These are phyloP conservation scores for Drosophila mercatorum DNA, from an alignment of 2,888 invertebrate genomes.

Conservation along the genomic window DNA sequence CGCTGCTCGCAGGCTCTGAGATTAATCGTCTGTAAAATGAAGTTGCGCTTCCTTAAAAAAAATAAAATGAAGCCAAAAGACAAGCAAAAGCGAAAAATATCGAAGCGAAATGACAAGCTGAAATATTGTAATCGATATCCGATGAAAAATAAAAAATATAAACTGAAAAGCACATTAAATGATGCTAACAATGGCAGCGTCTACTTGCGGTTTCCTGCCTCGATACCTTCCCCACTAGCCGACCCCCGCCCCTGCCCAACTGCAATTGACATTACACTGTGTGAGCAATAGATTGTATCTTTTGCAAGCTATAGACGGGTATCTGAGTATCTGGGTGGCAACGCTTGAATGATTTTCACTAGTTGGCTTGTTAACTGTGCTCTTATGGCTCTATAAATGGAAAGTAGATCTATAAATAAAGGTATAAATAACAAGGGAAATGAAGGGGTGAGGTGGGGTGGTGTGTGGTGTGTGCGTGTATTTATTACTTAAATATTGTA, in stretches of 20 bases:
- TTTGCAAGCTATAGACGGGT: slow-evolving; percentile 42
- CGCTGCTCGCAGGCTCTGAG: slow-evolving; percentile 37
- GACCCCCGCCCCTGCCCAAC: not conserved
- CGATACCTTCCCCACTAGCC: not conserved
- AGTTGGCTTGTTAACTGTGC: slow-evolving; percentile 45
- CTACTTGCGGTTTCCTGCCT: slow-evolving; percentile 49
- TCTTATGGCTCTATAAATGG: slow-evolving; percentile 44
- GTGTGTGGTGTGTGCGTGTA: not conserved
- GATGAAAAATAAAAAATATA: slow-evolving; percentile 5
- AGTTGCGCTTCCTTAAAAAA: slow-evolving; percentile 13
- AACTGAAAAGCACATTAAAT: slow-evolving; percentile 42
- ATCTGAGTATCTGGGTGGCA: slow-evolving; percentile 34
- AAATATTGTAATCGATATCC: slow-evolving; percentile 70
- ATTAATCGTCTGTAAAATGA: slow-evolving; percentile 55
- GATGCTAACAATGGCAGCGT: slow-evolving; percentile 47
- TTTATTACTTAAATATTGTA: not conserved
- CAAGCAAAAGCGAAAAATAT: slow-evolving; percentile 22
- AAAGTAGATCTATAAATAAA: slow-evolving; percentile 15
- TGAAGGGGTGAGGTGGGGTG: not conserved
- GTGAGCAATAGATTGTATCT: slow-evolving; percentile 52
- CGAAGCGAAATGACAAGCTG: slow-evolving; percentile 48
- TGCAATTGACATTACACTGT: slow-evolving; percentile 49
- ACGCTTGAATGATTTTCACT: slow-evolving; percentile 54
- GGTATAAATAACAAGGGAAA: not conserved
- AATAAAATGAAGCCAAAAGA: slow-evolving; percentile 5